These are phyloP conservation scores for Tiliacea citrago DNA, from an alignment of 2,888 invertebrate species.

Conservation along the genomic window DNA sequence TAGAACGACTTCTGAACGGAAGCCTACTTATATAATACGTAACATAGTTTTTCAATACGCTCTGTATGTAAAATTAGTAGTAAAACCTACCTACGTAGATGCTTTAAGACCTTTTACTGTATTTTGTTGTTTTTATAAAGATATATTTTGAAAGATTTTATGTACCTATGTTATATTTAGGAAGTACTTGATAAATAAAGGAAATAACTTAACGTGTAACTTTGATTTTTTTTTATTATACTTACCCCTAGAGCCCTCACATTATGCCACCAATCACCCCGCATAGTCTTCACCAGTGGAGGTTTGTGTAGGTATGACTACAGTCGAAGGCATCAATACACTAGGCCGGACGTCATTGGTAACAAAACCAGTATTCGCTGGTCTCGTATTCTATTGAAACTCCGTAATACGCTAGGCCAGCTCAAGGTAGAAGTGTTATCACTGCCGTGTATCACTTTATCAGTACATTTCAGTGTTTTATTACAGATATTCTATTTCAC, in stretches of 20 bases:
- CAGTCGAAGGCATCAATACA: neutral
- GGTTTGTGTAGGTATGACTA: neutral
- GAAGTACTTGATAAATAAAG: slow-evolving; percentile 48
- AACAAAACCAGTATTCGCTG: neutral
- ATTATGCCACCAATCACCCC: neutral
- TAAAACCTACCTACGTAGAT: slow-evolving; percentile 3
- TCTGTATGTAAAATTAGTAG: neutral
- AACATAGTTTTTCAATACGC: neutral
- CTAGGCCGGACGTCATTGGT: neutral
- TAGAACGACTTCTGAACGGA: neutral
- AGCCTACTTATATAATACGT: neutral
- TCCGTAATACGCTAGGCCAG: too few relatives aligned
- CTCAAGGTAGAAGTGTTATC: too few relatives aligned
- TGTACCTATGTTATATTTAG: slow-evolving; percentile 57
- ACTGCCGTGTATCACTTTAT: too few relatives aligned
- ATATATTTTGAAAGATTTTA: slow-evolving; percentile 54
- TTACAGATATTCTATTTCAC: too few relatives aligned
- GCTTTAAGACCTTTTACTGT: slow-evolving; percentile 20
- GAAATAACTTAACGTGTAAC: slow-evolving; percentile 13
- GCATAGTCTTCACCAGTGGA: neutral
- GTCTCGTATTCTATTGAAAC: too few relatives aligned
- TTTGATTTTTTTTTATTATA: neutral
- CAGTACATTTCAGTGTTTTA: too few relatives aligned
- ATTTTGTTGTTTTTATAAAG: slow-evolving; percentile 46
- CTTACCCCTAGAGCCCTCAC: neutral